A percentile compares a stretch with the other conserved stretches of the same genome.
phyloP scores from a whole-genome alignment of 2,797 vertebrate species.

The Australoheros facetus region DNA sequence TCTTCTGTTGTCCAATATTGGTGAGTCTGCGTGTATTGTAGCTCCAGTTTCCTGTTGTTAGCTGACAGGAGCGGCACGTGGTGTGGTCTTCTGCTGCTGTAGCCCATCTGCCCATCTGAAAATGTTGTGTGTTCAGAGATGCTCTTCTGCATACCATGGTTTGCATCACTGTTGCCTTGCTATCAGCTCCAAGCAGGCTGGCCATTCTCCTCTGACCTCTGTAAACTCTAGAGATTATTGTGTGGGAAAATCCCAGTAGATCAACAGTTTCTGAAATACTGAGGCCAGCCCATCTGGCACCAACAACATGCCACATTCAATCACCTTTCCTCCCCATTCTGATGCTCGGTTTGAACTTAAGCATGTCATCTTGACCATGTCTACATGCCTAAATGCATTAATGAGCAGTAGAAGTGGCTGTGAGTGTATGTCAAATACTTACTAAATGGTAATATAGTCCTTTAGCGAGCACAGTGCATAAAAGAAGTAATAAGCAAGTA shows the following conservation, averaged over 20 bases:
- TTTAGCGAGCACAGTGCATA: background rate
- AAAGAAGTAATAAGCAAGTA: background rate
- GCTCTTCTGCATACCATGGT: background rate
- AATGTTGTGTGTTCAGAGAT: background rate
- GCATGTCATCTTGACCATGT: background rate
- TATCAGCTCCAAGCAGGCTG: too few species aligned
- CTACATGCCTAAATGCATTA: background rate
- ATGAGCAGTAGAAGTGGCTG: background rate
- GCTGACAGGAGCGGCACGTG: background rate
- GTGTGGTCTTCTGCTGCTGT: background rate
- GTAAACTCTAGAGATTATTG: too few species aligned
- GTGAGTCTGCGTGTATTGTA: too few species aligned
- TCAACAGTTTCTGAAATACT: too few species aligned
- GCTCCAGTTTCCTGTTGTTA: too few species aligned
- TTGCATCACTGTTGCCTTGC: background rate
- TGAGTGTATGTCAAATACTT: background rate
- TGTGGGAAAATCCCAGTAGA: too few species aligned
- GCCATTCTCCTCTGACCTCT: too few species aligned
- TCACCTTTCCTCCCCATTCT: background rate
- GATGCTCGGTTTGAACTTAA: background rate
- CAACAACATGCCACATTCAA: background rate
- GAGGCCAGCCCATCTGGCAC: too few species aligned
- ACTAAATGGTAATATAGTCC: background rate
- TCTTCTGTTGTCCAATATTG: background rate
- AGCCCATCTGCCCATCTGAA: background rate